Evolutionary conservation across 35 echinoderm and acorn worm species (phyloP), one percentile per base, ranked within the genome.

Genomic region (Nesometra sesokonis): DNA sequence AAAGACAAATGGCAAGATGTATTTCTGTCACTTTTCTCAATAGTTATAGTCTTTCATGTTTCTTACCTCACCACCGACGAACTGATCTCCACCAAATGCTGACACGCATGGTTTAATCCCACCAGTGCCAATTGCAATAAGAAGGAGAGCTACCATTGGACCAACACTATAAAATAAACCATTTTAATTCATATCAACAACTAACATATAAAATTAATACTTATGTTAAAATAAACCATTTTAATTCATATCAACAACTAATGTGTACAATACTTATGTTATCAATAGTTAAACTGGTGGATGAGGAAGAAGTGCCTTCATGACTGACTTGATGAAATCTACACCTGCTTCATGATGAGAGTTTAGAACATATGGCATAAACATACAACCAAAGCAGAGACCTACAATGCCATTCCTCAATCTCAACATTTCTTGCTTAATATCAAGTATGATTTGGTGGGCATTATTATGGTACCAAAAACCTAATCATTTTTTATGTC

Each of bases 81-180:
- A 99, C 88, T 99, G 96, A 77, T 99, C 96, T 17, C 96, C 96
- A 9, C 96, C 96, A 88, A 99, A 99, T 30, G 96, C 96, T 36
- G 96, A 86, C 23, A 99, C 96, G 43, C 96, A 99, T 0, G 96
- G 96, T 88, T 99, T 99, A 23, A 99, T 99, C 15, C 96, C 96
- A 43, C 96, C 96, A 3, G 96, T 99, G 30, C 96, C 96, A 78
- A 99, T 40, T 34, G 89, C 96, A 35, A 99, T 99, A 0, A 99
- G 88, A 17, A 99, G 30, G 0, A 99, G 93, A 31, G 93, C 96
- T 47, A 99, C 43, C 82, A 94, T 39, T 11, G 96, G 96, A 34
- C 96, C 96, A 57, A 77, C 31, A 35, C 96, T 99, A 76, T 35
- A 82, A 87, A 79, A 79, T 67, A 37, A 77, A 36, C 83, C 40